Percentiles rank a stretch among this genome's conserved stretches.
Evolutionary conservation across 2,113 vertebrate species (phyloP).

Genomic region (Oreochromis spilurus): DNA sequence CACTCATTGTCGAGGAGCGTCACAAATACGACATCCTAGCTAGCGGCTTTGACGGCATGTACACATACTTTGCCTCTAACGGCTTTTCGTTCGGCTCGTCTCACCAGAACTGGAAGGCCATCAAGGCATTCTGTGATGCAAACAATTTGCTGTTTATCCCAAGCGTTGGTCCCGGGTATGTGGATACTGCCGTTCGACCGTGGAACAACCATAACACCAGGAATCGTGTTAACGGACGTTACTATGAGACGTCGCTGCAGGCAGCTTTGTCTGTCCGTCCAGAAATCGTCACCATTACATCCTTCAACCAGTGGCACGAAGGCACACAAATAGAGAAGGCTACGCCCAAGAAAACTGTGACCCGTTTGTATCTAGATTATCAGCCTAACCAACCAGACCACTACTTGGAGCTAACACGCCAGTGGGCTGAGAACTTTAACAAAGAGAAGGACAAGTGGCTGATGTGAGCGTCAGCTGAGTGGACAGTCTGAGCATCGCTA

Average conservation of each 20-base stretch:
- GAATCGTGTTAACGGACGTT: slow-evolving; percentile 85
- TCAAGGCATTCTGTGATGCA: slow-evolving; percentile 83
- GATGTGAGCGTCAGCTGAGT: slow-evolving; percentile 57
- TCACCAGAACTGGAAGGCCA: slow-evolving; percentile 88
- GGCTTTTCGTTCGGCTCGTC: slow-evolving; percentile 90
- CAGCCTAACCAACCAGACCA: slow-evolving; percentile 78
- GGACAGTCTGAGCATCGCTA: background rate
- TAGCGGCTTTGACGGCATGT: slow-evolving; percentile 83
- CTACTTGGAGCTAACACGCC: slow-evolving; percentile 83
- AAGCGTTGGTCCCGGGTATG: slow-evolving; percentile 84
- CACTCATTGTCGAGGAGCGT: slow-evolving; percentile 82
- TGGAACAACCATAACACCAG: slow-evolving; percentile 92
- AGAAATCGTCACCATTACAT: slow-evolving; percentile 84
- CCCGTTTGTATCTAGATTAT: slow-evolving; percentile 83
- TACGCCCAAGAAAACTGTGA: slow-evolving; percentile 80
- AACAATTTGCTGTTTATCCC: slow-evolving; percentile 87
- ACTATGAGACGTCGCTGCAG: slow-evolving; percentile 86
- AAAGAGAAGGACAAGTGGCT: slow-evolving; percentile 91
- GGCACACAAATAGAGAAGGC: slow-evolving; percentile 88
- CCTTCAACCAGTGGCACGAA: slow-evolving; percentile 92
- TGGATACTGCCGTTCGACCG: slow-evolving; percentile 83
- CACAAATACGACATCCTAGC: slow-evolving; percentile 84
- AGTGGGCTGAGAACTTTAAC: slow-evolving; percentile 85
- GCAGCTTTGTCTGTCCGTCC: slow-evolving; percentile 81
- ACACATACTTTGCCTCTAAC: slow-evolving; percentile 89